Percentiles rank a stretch among this genome's conserved stretches.
Conservation (phyloP, 2,113 vertebrate species). For the Nanorana parkeri region DNA sequence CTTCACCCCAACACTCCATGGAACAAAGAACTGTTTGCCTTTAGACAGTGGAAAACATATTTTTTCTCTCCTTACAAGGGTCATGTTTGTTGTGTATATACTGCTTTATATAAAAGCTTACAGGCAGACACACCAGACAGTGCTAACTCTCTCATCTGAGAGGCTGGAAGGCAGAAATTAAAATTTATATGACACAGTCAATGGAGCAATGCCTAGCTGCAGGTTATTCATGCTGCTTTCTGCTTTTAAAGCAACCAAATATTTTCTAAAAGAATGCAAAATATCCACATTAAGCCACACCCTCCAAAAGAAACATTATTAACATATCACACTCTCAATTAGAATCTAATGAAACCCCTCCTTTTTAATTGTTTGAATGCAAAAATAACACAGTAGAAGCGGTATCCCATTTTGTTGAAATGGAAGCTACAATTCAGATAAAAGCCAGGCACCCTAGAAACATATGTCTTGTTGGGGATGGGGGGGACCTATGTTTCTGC, state of each 20-base stretch:
- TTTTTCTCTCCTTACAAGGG: background rate
- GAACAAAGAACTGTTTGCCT: background rate
- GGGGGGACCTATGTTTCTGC: no score
- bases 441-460: no score
- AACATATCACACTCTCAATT: no score
- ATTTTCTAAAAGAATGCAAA: no score
- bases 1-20: background rate
- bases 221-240: constrained; percentile 6
- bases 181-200: background rate
- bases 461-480: no score
- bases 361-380: no score
- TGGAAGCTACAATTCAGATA: no score
- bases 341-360: no score
- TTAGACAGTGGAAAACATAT: background rate
- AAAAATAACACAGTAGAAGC: no score
- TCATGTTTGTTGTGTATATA: background rate
- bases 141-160: background rate
- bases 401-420: no score
- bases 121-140: constrained; percentile 6
- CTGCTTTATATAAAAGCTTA: background rate
- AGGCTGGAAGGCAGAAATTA: background rate
- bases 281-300: no score
- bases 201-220: background rate
- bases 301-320: no score
- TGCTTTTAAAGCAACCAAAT: background rate